Percentiles rank a stretch among this genome's conserved stretches.
These are phyloP conservation scores for Trachythela sp. DNA, from an alignment of 64 coral and sea anemone species.

Conservation along the genomic window DNA sequence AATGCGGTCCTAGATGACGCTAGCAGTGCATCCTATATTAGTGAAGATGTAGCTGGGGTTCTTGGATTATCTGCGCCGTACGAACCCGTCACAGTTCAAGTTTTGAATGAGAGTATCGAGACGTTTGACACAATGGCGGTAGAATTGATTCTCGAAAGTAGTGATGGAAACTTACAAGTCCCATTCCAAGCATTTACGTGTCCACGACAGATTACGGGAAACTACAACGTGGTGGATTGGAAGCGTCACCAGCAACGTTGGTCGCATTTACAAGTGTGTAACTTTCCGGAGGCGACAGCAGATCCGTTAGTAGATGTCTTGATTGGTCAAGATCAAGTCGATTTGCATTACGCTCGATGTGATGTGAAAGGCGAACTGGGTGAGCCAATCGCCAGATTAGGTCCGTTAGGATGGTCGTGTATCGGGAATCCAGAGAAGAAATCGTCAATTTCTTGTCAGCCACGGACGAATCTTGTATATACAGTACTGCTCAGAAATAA, in stretches of 20 bases:
- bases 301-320: constrained; percentile 8
- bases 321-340: not conserved
- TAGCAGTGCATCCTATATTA: not conserved
- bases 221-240: not conserved
- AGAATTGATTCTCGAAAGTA: not conserved
- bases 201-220: not conserved
- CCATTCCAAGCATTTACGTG: not conserved
- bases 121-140: constrained; percentile 2
- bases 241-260: not conserved
- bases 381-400: constrained; percentile 28
- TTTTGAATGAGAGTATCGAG: not conserved
- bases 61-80: not conserved
- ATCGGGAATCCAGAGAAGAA: constrained; percentile 13
- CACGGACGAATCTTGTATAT: not conserved
- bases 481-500: too few species aligned
- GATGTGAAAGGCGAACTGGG: constrained; percentile 34
- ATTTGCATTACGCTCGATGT: not conserved
- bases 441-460: not conserved
- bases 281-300: not conserved
- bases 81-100: not conserved
- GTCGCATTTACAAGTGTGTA: not conserved
- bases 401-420: constrained; percentile 35
- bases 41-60: not conserved
- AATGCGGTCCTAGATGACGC: constrained; percentile 4
- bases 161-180: not conserved